Evolutionary conservation across 2,888 invertebrate genomes (phyloP).

Genomic region (Agonopterix arenella): DNA sequence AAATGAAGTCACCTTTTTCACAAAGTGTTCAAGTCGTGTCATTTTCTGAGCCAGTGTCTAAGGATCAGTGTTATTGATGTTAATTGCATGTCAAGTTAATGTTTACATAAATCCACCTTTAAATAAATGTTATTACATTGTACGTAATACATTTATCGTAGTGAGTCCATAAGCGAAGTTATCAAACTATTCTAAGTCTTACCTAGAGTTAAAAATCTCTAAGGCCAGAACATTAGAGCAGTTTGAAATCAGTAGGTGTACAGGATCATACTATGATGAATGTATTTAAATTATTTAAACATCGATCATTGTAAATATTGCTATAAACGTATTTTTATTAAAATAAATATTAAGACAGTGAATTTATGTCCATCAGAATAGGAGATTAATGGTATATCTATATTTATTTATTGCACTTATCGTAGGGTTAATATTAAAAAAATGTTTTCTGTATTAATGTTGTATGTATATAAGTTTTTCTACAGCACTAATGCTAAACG

Average conservation of each 20-base stretch:
- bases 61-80: slow-evolving; percentile 36
- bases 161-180: slow-evolving; percentile 15
- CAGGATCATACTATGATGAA: slow-evolving; percentile 21
- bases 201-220: no score
- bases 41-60: slow-evolving; percentile 26
- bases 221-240: no score
- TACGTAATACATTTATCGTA: slow-evolving; percentile 20
- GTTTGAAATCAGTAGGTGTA: background rate
- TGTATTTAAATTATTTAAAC: slow-evolving; percentile 23
- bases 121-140: slow-evolving; percentile 28
- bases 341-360: slow-evolving; percentile 33
- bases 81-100: slow-evolving; percentile 51
- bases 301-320: slow-evolving; percentile 57
- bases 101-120: slow-evolving; percentile 36
- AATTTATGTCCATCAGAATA: slow-evolving; percentile 54
- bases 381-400: slow-evolving; percentile 30
- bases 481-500: slow-evolving; percentile 47
- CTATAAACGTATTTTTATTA: slow-evolving; percentile 43
- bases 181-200: no score
- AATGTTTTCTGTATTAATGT: slow-evolving; percentile 48
- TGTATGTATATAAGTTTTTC: slow-evolving; percentile 47
- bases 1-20: background rate
- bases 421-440: slow-evolving; percentile 39
- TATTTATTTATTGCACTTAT: slow-evolving; percentile 50
- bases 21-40: slow-evolving; percentile 22